Evolutionary conservation across 2,888 invertebrate species (phyloP).

Genomic region (Phasia obesa): DNA sequence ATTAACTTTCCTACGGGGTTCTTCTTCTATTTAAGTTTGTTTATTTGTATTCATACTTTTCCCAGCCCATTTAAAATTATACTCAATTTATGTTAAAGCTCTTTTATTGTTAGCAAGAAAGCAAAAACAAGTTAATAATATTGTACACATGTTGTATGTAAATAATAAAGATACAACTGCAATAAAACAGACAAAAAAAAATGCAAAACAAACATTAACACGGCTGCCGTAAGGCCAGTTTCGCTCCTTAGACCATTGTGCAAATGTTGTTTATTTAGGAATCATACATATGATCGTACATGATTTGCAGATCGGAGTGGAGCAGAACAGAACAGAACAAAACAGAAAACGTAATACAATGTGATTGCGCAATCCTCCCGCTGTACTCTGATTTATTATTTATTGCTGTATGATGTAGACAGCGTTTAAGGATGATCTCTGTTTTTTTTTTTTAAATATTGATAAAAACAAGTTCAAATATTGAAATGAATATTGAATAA

Average conservation of each 20-base stretch:
- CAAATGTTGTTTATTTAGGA: constrained; percentile 24
- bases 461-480: constrained; percentile 19
- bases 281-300: constrained; percentile 59
- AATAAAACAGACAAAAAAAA: constrained; percentile 23
- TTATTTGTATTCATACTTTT: constrained; percentile 27
- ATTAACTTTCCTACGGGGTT: constrained; percentile 35
- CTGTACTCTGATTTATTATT: constrained; percentile 81
- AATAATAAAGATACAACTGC: constrained; percentile 60
- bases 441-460: constrained; percentile 26
- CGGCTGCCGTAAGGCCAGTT: constrained; percentile 65
- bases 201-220: constrained; percentile 57
- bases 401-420: constrained; percentile 72
- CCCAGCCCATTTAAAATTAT: constrained; percentile 60
- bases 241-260: constrained; percentile 31
- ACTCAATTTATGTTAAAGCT: constrained; percentile 12
- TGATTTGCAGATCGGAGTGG: constrained; percentile 37
- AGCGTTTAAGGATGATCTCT: constrained; percentile 43
- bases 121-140: constrained; percentile 64
- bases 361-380: constrained; percentile 81
- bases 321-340: constrained; percentile 29
- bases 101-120: constrained; percentile 5
- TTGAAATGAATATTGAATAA: constrained; percentile 27
- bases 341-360: constrained; percentile 48
- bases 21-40: not conserved
- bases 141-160: constrained; percentile 68